Percentiles rank a stretch among this genome's conserved stretches.
These are phyloP conservation scores for Nibea coibor DNA, from an alignment of 2,113 vertebrate species.

Conservation along the genomic window DNA sequence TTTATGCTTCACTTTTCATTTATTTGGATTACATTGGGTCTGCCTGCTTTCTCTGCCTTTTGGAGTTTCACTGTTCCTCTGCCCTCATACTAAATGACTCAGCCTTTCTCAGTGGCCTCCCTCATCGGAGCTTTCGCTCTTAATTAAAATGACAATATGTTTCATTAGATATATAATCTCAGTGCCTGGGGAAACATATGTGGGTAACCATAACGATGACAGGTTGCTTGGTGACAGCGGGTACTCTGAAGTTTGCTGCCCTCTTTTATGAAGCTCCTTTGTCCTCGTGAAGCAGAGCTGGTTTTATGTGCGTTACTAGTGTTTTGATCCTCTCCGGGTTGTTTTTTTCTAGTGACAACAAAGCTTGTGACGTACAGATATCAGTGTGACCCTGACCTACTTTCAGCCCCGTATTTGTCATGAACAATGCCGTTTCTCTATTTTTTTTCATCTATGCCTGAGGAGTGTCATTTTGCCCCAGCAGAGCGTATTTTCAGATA, in stretches of 20 bases:
- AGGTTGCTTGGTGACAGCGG: slow-evolving; percentile 58
- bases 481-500: slow-evolving; percentile 5
- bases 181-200: neutral
- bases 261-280: slow-evolving; percentile 28
- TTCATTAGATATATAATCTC: slow-evolving; percentile 22
- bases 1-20: slow-evolving; percentile 8
- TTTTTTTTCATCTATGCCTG: neutral
- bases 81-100: neutral
- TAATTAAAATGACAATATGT: slow-evolving; percentile 5
- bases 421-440: neutral
- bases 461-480: neutral
- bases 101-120: neutral
- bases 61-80: neutral
- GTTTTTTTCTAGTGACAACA: slow-evolving; percentile 7
- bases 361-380: slow-evolving; percentile 16
- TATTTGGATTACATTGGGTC: neutral
- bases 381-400: slow-evolving; percentile 6
- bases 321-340: slow-evolving; percentile 13
- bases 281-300: slow-evolving; percentile 30
- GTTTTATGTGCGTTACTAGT: slow-evolving; percentile 18
- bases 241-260: slow-evolving; percentile 22
- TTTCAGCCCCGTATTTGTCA: neutral
- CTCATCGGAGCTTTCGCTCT: neutral
- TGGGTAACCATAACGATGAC: slow-evolving; percentile 40
- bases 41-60: neutral